Evolutionary conservation across 1,140 invertebrate genomes (phyloP), one percentile per base, ranked within the genome.

Genomic region (Chionoecetes opilio): DNA sequence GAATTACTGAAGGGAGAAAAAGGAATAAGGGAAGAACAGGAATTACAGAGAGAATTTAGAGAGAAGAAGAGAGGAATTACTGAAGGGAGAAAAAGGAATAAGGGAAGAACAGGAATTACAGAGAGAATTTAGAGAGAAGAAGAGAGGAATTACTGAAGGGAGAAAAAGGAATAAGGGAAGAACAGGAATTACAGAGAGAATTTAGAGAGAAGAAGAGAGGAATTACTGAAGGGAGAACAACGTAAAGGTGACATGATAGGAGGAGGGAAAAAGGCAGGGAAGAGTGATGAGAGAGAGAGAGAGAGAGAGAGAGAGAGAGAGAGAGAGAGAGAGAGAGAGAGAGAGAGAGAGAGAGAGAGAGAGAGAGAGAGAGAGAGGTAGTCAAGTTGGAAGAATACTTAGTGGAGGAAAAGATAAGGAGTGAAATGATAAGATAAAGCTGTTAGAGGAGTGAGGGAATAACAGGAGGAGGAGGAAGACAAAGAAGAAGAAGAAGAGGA

Each of bases 271-370:
- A 21, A 63, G 53, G 14, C 5, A 46, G 41, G 14, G 41, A 46
- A 14, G 14, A 14, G 14, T 5, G 14, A 14, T 8, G 41, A 63
- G 53, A 63, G 53, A 63, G 53, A 63, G 53, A 63, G 53, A 63
- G 53, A 63, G 53, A 63, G 53, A 63, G 53, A 63, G 53, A 63
- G 53, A 63, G 53, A 63, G 53, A 63, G 53, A 63, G 53, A 63
- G 53, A 63, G 53, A 63, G 53, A 63, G 53, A 63, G 53, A 63
- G 53, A 63, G 53, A 63, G 53, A 63, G 53, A 63, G 63, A 75
- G 63, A 75, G 63, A 75, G 63, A 75, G 63, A 75, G 63, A 75
- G 63, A 75, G 63, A 75, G 63, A 75, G 63, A 75, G 63, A 75
- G 63, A 75, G 63, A 75, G 63, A 75, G 63, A 75, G 63, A 75